phyloP scores from a whole-genome alignment of 2,888 invertebrate genomes.

The Bombylius major region DNA sequence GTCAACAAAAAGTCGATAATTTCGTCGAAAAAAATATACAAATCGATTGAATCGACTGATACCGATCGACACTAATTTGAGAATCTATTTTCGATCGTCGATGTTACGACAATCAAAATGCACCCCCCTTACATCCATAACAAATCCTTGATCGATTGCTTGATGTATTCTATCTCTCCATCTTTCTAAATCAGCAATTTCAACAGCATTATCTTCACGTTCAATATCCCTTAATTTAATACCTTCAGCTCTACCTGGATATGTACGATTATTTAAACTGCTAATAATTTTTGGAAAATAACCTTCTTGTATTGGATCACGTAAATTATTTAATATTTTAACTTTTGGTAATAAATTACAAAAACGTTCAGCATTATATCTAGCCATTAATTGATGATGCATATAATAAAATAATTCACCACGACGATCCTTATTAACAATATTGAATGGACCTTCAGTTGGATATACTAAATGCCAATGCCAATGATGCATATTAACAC shows the following conservation, averaged over 20 bases:
- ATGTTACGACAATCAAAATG: no score
- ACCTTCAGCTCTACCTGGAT: constrained; percentile 55
- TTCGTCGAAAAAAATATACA: no score
- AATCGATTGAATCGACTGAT: no score
- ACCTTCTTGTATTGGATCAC: constrained; percentile 58
- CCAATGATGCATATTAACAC: constrained; percentile 81
- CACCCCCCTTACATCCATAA: constrained; percentile 40
- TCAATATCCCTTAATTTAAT: constrained; percentile 50
- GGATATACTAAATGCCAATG: constrained; percentile 86
- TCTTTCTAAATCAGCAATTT: constrained; percentile 49
- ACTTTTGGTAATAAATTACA: constrained; percentile 54
- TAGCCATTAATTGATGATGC: constrained; percentile 48
- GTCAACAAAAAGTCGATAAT: no score
- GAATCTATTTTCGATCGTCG: no score
- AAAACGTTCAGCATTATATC: constrained; percentile 67
- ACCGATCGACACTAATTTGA: no score
- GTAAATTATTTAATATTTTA: constrained; percentile 51
- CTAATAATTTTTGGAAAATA: constrained; percentile 75
- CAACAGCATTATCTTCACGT: constrained; percentile 46
- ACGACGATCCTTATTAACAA: constrained; percentile 59
- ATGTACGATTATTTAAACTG: constrained; percentile 49
- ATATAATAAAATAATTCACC: constrained; percentile 64
- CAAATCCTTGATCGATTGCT: constrained; percentile 58
- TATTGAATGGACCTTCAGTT: constrained; percentile 45
- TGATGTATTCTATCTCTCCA: constrained; percentile 64